Evolutionary conservation across 1,140 invertebrate genomes (phyloP), one percentile per base, ranked within the genome.

Genomic region (Panagrolaimus sp.): DNA sequence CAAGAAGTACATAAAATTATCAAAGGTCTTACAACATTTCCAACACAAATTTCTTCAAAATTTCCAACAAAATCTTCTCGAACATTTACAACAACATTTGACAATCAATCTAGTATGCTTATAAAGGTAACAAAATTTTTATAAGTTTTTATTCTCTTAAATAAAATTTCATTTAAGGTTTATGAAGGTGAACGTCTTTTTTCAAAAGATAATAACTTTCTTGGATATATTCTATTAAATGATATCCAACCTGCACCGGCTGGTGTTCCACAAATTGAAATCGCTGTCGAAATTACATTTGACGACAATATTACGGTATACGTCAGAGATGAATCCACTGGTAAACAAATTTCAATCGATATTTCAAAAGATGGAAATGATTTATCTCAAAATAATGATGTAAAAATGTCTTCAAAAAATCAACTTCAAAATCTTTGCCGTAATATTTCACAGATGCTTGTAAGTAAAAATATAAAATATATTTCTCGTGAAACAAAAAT

Each of bases 181-280:
- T 95, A 93, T 71, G 93, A 93, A 79, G 94, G 93, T 84, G 91
- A 93, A 81, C 95, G 95, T 85, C 93, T 96, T 15, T 9, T 96
- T 83, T 95, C 92, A 38, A 96, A 96, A 78, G 96, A 92, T 77
- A 96, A 96, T 82, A 93, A 96, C 86, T 95, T 95, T 5, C 84
- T 93, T 73, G 89, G 94, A 78, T 87, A 96, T 1, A 91, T 89
- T 83, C 95, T 95, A 86, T 92, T 94, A 81, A 93, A n/a, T n/a
- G n/a, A n/a, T n/a, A n/a, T n/a, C n/a, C n/a, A n/a, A n/a, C n/a
- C n/a, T n/a, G n/a, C n/a, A n/a, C n/a, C n/a, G n/a, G n/a, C n/a
- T n/a, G n/a, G n/a, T n/a, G n/a, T n/a, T n/a, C n/a, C n/a, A n/a
- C n/a, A n/a, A n/a, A n/a, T n/a, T n/a, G n/a, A n/a, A n/a, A n/a